phyloP scores from a whole-genome alignment of 2,888 invertebrate genomes.

The Melinaea marsaeus region DNA sequence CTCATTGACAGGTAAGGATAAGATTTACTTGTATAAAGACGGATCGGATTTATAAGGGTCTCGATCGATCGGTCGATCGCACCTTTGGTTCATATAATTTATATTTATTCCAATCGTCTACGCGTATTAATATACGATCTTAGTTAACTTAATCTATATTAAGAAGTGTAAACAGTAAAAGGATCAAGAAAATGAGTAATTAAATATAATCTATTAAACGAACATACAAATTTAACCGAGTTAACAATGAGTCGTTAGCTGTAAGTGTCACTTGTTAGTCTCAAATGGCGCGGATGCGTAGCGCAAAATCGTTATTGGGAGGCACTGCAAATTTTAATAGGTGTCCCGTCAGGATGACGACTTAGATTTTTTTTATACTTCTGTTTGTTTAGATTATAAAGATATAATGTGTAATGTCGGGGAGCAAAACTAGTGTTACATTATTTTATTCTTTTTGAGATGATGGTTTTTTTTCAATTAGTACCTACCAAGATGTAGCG shows the following conservation, averaged over 20 bases:
- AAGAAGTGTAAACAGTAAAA: slow-evolving; percentile 16
- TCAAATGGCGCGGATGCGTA: slow-evolving; percentile 59
- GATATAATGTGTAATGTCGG: no score
- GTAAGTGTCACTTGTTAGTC: slow-evolving; percentile 63
- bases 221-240: slow-evolving; percentile 54
- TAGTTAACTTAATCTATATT: slow-evolving; percentile 12
- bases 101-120: not conserved
- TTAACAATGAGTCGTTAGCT: slow-evolving; percentile 71
- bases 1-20: slow-evolving; percentile 64
- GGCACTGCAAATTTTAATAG: slow-evolving; percentile 44
- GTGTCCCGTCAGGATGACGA: not conserved
- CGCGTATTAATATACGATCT: not conserved
- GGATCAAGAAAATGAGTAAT: slow-evolving; percentile 37
- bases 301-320: slow-evolving; percentile 44
- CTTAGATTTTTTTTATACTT: no score
- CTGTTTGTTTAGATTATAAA: no score
- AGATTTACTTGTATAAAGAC: slow-evolving; percentile 57
- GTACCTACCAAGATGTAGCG: no score
- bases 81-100: not conserved
- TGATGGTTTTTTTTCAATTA: no score
- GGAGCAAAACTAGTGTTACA: no score
- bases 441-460: no score
- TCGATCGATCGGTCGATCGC: slow-evolving; percentile 25
- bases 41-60: slow-evolving; percentile 55
- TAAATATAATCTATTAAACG: slow-evolving; percentile 50